These are phyloP conservation scores for Drosophila pachea DNA, from an alignment of 1,140 invertebrate species.

Conservation along the genomic window DNA sequence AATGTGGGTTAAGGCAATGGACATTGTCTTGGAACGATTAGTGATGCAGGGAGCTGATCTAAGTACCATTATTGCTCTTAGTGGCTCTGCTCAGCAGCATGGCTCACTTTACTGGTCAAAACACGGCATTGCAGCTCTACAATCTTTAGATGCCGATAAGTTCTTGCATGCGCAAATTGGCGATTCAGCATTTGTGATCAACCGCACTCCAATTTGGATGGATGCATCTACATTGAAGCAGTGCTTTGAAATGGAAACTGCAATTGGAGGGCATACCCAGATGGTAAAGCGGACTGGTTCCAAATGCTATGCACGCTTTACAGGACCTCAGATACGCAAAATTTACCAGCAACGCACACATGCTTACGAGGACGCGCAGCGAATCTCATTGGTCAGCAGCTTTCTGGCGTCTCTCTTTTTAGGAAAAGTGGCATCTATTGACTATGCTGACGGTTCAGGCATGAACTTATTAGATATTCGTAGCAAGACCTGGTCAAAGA, in stretches of 20 bases:
- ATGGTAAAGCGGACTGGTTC: slow-evolving; percentile 94
- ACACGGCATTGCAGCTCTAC: slow-evolving; percentile 84
- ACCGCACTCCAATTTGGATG: slow-evolving; percentile 97
- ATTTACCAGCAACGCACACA: slow-evolving; percentile 86
- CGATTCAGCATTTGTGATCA: slow-evolving; percentile 86
- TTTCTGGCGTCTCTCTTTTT: slow-evolving; percentile 93
- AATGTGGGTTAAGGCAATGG: slow-evolving; percentile 97
- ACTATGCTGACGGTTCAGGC: slow-evolving; percentile 94
- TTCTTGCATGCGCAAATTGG: slow-evolving; percentile 91
- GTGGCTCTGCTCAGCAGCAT: slow-evolving; percentile 97
- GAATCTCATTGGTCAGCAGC: slow-evolving; percentile 95
- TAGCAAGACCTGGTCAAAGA: slow-evolving; percentile 87
- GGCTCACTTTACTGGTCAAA: slow-evolving; percentile 96
- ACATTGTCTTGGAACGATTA: slow-evolving; percentile 92
- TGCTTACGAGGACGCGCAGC: slow-evolving; percentile 90
- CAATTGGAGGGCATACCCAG: slow-evolving; percentile 89
- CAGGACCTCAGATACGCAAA: slow-evolving; percentile 95
- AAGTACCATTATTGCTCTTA: slow-evolving; percentile 88
- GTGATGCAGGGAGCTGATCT: slow-evolving; percentile 90
- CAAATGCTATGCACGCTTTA: slow-evolving; percentile 95
- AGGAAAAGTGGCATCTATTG: slow-evolving; percentile 94
- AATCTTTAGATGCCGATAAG: slow-evolving; percentile 84
- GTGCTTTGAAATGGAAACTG: slow-evolving; percentile 88
- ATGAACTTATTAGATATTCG: slow-evolving; percentile 97
- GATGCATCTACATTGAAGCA: slow-evolving; percentile 92